These are phyloP conservation scores for Epistrophella euchroma DNA, from an alignment of 2,888 invertebrate species.

Conservation along the genomic window DNA sequence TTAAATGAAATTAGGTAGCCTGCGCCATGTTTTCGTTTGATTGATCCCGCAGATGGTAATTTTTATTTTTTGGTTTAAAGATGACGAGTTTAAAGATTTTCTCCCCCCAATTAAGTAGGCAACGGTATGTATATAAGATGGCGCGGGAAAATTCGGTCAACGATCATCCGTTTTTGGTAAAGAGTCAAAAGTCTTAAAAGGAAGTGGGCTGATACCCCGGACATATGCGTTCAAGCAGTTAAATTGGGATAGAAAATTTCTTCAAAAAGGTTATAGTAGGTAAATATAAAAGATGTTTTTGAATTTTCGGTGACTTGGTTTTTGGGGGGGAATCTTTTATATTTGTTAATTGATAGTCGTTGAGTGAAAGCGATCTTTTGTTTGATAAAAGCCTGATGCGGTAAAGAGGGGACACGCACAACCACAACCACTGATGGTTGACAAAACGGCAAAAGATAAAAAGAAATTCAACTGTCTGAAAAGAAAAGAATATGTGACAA, in stretches of 20 bases:
- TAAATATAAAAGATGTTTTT: neutral
- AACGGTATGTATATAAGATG: constrained; percentile 27
- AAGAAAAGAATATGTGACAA: constrained; percentile 63
- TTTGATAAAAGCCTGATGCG: constrained; percentile 10
- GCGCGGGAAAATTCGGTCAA: constrained; percentile 71
- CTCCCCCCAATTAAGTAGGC: neutral
- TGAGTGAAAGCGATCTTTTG: constrained; percentile 69
- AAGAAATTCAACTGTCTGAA: constrained; percentile 26
- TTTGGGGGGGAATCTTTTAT: constrained; percentile 38
- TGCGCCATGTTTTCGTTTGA: constrained; percentile 79
- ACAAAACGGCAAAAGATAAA: constrained; percentile 53
- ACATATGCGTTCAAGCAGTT: constrained; percentile 72
- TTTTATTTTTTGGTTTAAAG: constrained; percentile 48
- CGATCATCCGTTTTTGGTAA: constrained; percentile 1
- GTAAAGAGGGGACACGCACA: constrained; percentile 2
- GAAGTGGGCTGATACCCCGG: constrained; percentile 63
- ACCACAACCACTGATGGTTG: constrained; percentile 62
- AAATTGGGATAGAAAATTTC: constrained; percentile 33
- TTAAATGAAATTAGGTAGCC: constrained; percentile 76
- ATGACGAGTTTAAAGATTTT: constrained; percentile 67
- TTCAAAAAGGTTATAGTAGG: no score
- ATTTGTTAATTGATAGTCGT: constrained; percentile 57
- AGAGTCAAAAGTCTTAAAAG: constrained; percentile 35
- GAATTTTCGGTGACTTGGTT: constrained; percentile 18
- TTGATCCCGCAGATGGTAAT: constrained; percentile 82